Conservation (phyloP, 2,888 invertebrate species). For the Pseudoips prasinana region DNA sequence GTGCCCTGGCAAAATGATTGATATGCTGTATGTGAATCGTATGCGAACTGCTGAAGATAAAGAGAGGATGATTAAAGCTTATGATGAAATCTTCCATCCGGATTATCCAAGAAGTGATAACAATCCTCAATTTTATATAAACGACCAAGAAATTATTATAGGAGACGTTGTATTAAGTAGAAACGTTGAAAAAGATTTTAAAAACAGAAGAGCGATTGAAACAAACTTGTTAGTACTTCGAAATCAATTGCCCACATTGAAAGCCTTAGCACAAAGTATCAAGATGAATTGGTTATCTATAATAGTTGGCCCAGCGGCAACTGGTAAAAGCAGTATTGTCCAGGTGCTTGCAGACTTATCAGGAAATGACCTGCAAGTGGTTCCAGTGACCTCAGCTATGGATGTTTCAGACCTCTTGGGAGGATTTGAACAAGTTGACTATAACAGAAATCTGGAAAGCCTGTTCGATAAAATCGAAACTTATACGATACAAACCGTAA, state of each 20-base stretch:
- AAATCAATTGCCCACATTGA: constrained; percentile 85
- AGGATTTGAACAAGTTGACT: constrained; percentile 97
- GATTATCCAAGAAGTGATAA: constrained; percentile 74
- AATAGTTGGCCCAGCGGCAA: constrained; percentile 89
- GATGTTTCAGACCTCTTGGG: constrained; percentile 97
- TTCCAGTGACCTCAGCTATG: constrained; percentile 95
- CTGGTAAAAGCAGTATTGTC: constrained; percentile 91
- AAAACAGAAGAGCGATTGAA: constrained; percentile 55
- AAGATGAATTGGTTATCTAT: constrained; percentile 96
- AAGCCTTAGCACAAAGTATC: constrained; percentile 92
- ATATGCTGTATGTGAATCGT: constrained; percentile 92
- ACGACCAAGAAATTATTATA: constrained; percentile 80
- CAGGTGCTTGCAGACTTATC: constrained; percentile 88
- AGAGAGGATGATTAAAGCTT: constrained; percentile 82
- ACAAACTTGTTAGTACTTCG: constrained; percentile 70
- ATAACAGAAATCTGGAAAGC: constrained; percentile 88
- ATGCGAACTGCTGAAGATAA: constrained; percentile 92
- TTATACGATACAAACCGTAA: constrained; percentile 74
- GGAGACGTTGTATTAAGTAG: constrained; percentile 83
- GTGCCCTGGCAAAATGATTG: constrained; percentile 84
- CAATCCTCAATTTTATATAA: constrained; percentile 82
- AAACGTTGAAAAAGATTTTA: constrained; percentile 60
- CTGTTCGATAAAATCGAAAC: constrained; percentile 82
- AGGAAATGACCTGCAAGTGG: constrained; percentile 87
- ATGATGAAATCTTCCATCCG: constrained; percentile 71